A percentile compares a stretch with the other conserved stretches of the same genome.
Conservation (phyloP, 2,888 invertebrate species). For the Trichacis sp. region DNA sequence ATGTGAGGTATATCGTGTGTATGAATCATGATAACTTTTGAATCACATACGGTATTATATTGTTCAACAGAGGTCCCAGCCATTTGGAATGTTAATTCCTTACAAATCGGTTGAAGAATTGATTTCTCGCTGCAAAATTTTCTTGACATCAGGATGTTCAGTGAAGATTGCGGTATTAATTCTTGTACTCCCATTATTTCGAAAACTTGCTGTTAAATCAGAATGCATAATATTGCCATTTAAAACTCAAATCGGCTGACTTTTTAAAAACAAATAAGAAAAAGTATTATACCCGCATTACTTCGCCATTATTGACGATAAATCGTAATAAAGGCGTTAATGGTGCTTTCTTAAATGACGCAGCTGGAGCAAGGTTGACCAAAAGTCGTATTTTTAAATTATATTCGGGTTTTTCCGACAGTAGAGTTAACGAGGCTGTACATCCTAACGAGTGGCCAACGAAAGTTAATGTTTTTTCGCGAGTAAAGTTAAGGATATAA, state of each 20-base stretch:
- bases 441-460: slow-evolving; percentile 93
- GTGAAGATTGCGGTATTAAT: slow-evolving; percentile 75
- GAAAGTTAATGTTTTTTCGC: too few species aligned
- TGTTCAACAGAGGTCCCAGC: too few species aligned
- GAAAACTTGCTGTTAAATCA: too few species aligned
- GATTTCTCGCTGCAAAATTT: slow-evolving; percentile 74
- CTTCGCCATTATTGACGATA: slow-evolving; percentile 13
- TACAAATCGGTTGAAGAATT: slow-evolving; percentile 75
- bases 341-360: slow-evolving; percentile 50
- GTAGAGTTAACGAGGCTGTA: too few species aligned
- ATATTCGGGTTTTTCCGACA: slow-evolving; percentile 77
- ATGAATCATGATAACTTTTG: too few species aligned
- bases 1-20: too few species aligned
- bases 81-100: slow-evolving; percentile 77
- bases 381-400: slow-evolving; percentile 76
- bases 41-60: too few species aligned
- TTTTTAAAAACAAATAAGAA: not conserved
- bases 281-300: slow-evolving; percentile 10
- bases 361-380: slow-evolving; percentile 64
- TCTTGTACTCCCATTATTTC: too few species aligned
- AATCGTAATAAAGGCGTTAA: not conserved
- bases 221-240: slow-evolving; percentile 76
- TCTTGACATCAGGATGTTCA: slow-evolving; percentile 73
- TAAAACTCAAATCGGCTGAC: too few species aligned
- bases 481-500: too few species aligned